phyloP scores from a whole-genome alignment of 2,888 invertebrate species.

The Phlogophora meticulosa region DNA sequence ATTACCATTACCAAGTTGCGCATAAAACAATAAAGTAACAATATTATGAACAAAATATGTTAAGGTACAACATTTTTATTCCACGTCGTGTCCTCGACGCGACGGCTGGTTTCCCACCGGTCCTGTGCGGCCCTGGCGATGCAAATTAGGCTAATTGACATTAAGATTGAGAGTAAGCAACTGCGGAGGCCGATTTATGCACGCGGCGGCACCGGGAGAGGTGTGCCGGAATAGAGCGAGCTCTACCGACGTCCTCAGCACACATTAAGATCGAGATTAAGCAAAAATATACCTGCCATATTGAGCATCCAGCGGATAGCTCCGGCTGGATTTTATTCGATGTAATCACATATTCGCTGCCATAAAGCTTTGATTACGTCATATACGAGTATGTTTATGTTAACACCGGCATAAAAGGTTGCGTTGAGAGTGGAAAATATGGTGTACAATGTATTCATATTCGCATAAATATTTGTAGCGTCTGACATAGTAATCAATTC shows the following conservation, averaged over 20 bases:
- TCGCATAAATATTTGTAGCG: conserved; percentile 56
- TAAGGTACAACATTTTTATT: conserved; percentile 44
- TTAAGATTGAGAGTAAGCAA: conserved; percentile 69
- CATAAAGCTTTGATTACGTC: conserved; percentile 62
- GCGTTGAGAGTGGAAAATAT: conserved; percentile 40
- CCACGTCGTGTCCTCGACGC: conserved; percentile 34
- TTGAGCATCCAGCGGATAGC: conserved; percentile 63
- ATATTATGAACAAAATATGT: conserved; percentile 53
- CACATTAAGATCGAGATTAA: conserved; percentile 68
- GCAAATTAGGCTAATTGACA: conserved; percentile 74
- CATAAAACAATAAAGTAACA: conserved; percentile 51
- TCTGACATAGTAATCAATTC: conserved; percentile 56
- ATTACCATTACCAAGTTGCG: conserved; percentile 43
- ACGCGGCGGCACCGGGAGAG: conserved; percentile 52
- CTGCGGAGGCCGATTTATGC: conserved; percentile 63
- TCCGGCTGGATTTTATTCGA: conserved; percentile 54
- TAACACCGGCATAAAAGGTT: conserved; percentile 51
- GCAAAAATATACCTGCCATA: conserved; percentile 63
- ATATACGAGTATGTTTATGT: conserved; percentile 59
- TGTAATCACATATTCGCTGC: conserved; percentile 61
- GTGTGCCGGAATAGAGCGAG: conserved; percentile 63
- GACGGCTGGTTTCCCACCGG: conserved; percentile 47
- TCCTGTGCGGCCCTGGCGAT: conserved; percentile 58
- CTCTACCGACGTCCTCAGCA: conserved; percentile 50
- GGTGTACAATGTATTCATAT: conserved; percentile 46